Conservation (phyloP, 2,113 vertebrate genomes). For the Diadophis punctatus region DNA sequence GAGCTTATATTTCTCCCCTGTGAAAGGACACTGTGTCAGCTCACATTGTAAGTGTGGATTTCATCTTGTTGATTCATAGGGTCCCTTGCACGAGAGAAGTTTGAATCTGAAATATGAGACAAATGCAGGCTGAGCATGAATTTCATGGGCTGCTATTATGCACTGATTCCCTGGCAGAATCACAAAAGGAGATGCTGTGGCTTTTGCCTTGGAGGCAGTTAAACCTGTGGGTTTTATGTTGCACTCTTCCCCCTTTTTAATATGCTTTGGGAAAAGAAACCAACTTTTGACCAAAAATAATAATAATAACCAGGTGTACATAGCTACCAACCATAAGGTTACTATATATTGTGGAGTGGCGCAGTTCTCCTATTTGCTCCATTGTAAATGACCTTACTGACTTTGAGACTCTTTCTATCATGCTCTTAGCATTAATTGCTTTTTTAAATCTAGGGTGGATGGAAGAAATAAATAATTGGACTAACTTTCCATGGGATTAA, state of each 20-base stretch:
- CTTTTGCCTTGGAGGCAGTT: not conserved
- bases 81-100: not conserved
- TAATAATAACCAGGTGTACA: not conserved
- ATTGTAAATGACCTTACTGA: not conserved
- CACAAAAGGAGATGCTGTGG: not conserved
- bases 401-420: not conserved
- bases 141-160: not conserved
- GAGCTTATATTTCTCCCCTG: not conserved
- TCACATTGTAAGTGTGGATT: not conserved
- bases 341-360: rapidly evolving
- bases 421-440: not conserved
- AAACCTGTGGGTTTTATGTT: rapidly evolving
- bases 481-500: not conserved
- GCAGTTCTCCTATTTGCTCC: not conserved
- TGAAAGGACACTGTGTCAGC: not conserved
- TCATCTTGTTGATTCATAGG: not conserved
- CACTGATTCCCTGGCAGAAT: rapidly evolving
- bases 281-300: not conserved
- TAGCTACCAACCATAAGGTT: not conserved
- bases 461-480: not conserved
- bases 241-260: not conserved
- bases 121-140: not conserved
- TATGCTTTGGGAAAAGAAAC: not conserved
- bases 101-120: not conserved
- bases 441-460: not conserved